Percentiles rank a stretch among this genome's conserved stretches.
Evolutionary conservation across 2,797 vertebrate species (phyloP).

Genomic region (Luscinia megarhynchos): DNA sequence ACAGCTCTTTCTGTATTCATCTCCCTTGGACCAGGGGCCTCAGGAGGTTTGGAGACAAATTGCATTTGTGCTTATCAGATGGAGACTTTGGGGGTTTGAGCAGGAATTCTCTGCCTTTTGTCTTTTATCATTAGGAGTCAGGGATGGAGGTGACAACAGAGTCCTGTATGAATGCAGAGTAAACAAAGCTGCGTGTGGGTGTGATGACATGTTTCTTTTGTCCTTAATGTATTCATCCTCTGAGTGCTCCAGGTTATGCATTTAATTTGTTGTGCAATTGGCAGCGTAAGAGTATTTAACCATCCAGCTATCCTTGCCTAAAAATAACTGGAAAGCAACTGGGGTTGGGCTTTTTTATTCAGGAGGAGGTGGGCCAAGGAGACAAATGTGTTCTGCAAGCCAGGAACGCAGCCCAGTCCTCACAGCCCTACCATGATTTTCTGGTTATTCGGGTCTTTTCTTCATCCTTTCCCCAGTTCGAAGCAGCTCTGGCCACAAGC

Average conservation of each 20-base stretch:
- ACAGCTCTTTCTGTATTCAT: conserved; percentile 30
- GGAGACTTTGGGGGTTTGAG: conserved; percentile 45
- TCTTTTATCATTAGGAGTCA: conserved; percentile 58
- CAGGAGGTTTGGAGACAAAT: not conserved
- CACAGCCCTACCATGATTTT: not conserved
- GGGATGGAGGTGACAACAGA: conserved; percentile 48
- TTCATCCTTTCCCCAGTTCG: not conserved
- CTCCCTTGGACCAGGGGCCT: not conserved
- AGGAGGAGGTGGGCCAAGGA: not conserved
- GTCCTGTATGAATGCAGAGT: conserved; percentile 50
- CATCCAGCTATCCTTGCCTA: conserved; percentile 39
- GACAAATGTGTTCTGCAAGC: not conserved
- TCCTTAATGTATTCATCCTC: conserved; percentile 62
- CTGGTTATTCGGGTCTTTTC: not conserved
- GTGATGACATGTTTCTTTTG: conserved; percentile 71
- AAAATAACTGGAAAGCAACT: conserved; percentile 47
- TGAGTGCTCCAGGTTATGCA: conserved; percentile 61
- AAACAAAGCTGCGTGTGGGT: conserved; percentile 63
- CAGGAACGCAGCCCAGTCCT: not conserved
- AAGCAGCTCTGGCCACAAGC: not conserved
- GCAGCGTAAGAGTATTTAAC: conserved; percentile 51
- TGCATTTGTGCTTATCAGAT: conserved; percentile 39
- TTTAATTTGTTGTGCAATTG: conserved; percentile 68
- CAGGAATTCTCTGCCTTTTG: conserved; percentile 52
- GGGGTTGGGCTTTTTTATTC: not conserved